Percentiles rank a stretch among this genome's conserved stretches.
These are phyloP conservation scores for Mirounga angustirostris DNA, from an alignment of 2,113 vertebrate species.

Conservation along the genomic window DNA sequence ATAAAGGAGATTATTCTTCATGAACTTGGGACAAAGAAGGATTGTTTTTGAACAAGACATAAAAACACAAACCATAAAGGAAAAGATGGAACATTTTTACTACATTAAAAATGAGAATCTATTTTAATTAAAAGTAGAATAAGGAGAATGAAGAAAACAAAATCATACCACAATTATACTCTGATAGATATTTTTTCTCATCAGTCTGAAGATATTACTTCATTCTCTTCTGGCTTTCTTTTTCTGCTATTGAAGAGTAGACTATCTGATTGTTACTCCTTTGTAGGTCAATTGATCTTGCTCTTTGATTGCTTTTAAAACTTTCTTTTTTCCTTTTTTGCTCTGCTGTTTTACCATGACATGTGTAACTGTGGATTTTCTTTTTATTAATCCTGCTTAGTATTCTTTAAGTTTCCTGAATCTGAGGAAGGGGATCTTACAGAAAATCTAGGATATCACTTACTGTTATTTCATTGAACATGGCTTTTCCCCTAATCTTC, in stretches of 20 bases:
- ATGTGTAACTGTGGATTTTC: neutral
- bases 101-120: neutral
- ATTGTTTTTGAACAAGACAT: neutral
- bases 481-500: neutral
- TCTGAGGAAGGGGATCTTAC: neutral
- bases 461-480: neutral
- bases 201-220: neutral
- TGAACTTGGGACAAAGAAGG: neutral
- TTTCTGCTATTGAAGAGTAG: neutral
- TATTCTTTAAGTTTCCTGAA: conserved; percentile 9
- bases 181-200: neutral
- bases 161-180: neutral
- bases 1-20: neutral
- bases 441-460: neutral
- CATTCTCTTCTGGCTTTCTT: neutral
- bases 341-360: neutral
- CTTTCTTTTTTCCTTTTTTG: neutral
- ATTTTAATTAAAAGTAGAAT: conserved; percentile 15
- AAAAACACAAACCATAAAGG: neutral
- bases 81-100: neutral
- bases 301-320: neutral
- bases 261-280: neutral
- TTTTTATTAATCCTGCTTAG: neutral
- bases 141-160: neutral
- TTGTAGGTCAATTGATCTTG: neutral